A percentile compares a stretch with the other conserved stretches of the same genome.
Evolutionary conservation across 2,888 invertebrate genomes (phyloP).

Genomic region (Morpho helenor): DNA sequence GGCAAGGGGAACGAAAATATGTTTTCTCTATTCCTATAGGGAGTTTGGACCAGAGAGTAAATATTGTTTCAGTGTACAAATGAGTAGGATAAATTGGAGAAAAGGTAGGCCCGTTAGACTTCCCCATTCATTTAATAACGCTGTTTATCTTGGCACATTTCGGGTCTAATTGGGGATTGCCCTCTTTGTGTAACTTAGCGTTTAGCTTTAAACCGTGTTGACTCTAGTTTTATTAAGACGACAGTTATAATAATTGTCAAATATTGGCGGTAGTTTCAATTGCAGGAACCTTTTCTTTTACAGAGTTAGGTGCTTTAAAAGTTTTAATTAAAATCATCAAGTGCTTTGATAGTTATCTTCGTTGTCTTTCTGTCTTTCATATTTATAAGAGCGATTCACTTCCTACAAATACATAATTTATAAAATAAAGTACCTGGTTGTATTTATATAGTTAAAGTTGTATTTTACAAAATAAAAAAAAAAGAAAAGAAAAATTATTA

Average conservation of each 20-base stretch:
- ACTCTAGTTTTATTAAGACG: background rate
- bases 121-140: constrained; percentile 18
- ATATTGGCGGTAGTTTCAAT: background rate
- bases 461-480: no score
- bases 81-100: constrained; percentile 21
- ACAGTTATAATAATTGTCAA: background rate
- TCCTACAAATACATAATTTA: no score
- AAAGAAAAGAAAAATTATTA: no score
- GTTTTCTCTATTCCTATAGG: constrained; percentile 24
- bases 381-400: no score
- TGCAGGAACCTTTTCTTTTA: no score
- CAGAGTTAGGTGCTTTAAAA: no score
- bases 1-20: constrained; percentile 22
- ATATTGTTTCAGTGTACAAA: constrained; percentile 24
- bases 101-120: constrained; percentile 17
- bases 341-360: no score
- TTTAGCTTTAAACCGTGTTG: background rate
- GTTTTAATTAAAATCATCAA: no score
- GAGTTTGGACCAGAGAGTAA: constrained; percentile 21
- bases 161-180: background rate
- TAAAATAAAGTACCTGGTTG: no score
- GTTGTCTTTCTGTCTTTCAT: no score
- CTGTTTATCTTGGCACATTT: constrained; percentile 4
- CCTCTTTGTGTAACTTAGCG: background rate
- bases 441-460: no score